Base-by-base conservation (phyloP, 2,113 vertebrate species). In the Sorex fumeus region DNA sequence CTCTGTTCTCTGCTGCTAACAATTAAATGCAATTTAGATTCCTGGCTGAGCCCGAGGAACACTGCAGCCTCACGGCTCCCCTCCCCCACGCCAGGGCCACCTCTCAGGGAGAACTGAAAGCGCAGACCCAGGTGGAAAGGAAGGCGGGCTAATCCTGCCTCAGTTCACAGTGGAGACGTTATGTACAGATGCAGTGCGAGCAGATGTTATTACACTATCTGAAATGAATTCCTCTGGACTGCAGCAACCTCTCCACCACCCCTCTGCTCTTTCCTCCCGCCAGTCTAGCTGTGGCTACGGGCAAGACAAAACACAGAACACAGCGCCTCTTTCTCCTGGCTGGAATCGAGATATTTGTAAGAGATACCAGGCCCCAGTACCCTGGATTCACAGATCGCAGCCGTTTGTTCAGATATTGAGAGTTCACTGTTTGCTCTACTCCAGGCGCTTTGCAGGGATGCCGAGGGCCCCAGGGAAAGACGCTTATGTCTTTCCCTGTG, bases 21-120 rank as follows among this genome's bases (percentile, higher is more conserved):
- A 94, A 67, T 96, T 86, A 66, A 36, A 70, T 79, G 53, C 76
- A 94, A 91, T 97, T 95, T 91, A 93, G 95, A 93, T 95, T 96
- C 76, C 92, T 93, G 75, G 43, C 84, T 43, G 84, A 90, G 87
- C 50, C 67, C 87, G 18, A 9, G 72, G 23, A 75, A 93, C 36
- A 47, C 74, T 69, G 1, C 16, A 47, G 21, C 15, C 76, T 53
- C 25, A 34, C 81, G 13, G 4, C 80, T 12, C 45, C 64, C 85
- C 34, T 18, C 25, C 40, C 70, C 47, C 12, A 0, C 0, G 28
- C 21, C 0, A 50, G 66, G 45, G 34, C 85, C 62, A 70, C 88
- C 71, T 82, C 66, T 77, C 12, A 6, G 69, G 75, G 64, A 88
- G n/a, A n/a, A 91, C 53, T 60, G 62, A 71, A 84, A 95, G 90